Base-by-base conservation (phyloP, 2,888 invertebrate species). In the Actias luna region DNA sequence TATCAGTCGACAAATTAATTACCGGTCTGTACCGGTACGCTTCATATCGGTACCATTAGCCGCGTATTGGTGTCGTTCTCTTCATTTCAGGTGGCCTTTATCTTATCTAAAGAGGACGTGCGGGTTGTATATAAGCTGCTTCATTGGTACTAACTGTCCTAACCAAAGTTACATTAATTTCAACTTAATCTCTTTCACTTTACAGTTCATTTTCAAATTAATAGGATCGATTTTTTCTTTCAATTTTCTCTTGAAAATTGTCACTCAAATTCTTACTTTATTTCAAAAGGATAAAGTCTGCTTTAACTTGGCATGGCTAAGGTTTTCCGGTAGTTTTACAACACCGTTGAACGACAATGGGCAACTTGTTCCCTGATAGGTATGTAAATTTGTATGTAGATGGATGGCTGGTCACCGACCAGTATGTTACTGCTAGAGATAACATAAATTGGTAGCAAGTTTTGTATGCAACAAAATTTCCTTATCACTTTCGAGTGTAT, bases 31-130 rank as follows among this genome's bases (percentile, higher is more conserved):
- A 78, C 76, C 73, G 71, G 77, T 73, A 67, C 74, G 67, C 63
- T 31, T 22, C 64, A 65, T 87, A 85, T 87, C 86, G 76, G 81
- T 82, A 83, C 84, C 86, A 88, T 89, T 89, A 89, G 79, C 73
- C 74, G 76, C 79, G 82, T 84, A 89, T 89, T 89, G 88, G 88
- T 90, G 92, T 85, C 90, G 84, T 78, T 81, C 82, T 80, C 75
- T 84, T 78, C 82, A 80, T 83, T 88, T 87, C 84, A 86, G 84
- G 84, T 88, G 83, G 84, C 85, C 87, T 84, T 88, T 92, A 92
- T 92, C 92, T 92, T 89, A 92, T 92, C 92, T 88, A 92, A 88
- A 90, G 90, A 92, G 92, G 92, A 92, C 92, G 92, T 92, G 89
- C 91, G 92, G 91, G 90, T 79, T 82, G 83, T 83, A 84, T 83